Base-by-base conservation (phyloP, 2,113 vertebrate species). In the Ceuthmochares aereus region DNA sequence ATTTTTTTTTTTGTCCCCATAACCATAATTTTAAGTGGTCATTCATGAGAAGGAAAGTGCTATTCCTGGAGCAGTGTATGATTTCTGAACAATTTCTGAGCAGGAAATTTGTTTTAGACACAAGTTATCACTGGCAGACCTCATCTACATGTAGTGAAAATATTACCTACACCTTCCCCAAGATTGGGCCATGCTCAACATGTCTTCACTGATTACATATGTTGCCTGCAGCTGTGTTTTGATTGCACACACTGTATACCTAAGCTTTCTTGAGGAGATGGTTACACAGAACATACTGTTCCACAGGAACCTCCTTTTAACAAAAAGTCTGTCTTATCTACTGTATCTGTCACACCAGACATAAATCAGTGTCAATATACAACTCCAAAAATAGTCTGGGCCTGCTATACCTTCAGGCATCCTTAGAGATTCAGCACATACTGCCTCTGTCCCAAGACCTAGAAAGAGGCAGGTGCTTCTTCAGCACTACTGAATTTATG, bases 41-140 rank as follows among this genome's bases (percentile, higher is more conserved):
- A 8, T 88, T 67, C 68, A 40, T 56, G n/a, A 59, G 52, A 84
- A 72, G 45, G 25, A 90, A 90, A 34, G 40, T 95, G 64, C 37
- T 62, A 25, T 93, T 89, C 54, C 49, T 86, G 73, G 58, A 81
- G 55, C 19, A 84, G 69, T 49, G 62, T 76, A 45, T 54, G 60
- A 69, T 89, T 93, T 86, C 74, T 85, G 59, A 91, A 64, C 58
- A n/a, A 74, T 60, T 87, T 94, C 52, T 97, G 82, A 95, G 92
- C 73, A 88, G 84, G 85, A 97, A 94, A 95, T 52, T 45, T 32
- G 52, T 97, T 96, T 54, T 64, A 77, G 90, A 76, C 51, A 73
- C 84, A 96, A 96, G 93, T 92, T 96, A 74, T 85, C 75, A 82
- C 95, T 93, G 80, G 91, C 74, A 97, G 58, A 62, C 42, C 64